Conservation (phyloP, 2,888 invertebrate genomes). For the Nipponacmea schrenckii region DNA sequence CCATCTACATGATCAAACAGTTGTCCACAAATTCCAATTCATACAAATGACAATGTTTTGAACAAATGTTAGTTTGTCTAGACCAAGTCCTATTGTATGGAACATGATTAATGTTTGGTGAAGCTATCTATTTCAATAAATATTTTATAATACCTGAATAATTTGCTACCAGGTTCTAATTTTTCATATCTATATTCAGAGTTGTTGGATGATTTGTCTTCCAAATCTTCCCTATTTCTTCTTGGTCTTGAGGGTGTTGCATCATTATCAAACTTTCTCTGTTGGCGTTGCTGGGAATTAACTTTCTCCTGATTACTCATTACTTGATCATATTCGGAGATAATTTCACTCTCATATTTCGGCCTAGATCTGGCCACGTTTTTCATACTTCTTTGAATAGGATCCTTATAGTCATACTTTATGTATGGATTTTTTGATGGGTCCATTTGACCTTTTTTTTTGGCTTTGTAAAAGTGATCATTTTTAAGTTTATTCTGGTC, state of each 20-base stretch:
- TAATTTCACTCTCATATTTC: not conserved
- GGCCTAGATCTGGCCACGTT: not conserved
- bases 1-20: too few species aligned
- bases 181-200: conserved; percentile 28
- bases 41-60: too few species aligned
- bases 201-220: not conserved
- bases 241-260: not conserved
- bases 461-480: not conserved
- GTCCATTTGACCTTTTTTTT: conserved; percentile 18
- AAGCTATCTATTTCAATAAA: too few species aligned
- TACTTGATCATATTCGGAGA: not conserved
- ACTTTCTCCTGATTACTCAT: not conserved
- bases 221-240: conserved; percentile 1
- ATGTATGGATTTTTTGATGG: conserved; percentile 27
- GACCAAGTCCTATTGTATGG: too few species aligned
- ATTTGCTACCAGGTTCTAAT: conserved; percentile 23
- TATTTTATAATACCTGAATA: too few species aligned
- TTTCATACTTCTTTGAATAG: conserved; percentile 25
- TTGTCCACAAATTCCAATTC: too few species aligned
- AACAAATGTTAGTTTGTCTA: too few species aligned
- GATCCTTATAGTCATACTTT: conserved; percentile 28
- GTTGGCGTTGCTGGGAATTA: not conserved
- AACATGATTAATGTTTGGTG: too few species aligned
- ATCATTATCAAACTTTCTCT: conserved; percentile 6
- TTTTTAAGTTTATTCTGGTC: conserved; percentile 4